Evolutionary conservation across 1,140 invertebrate genomes (phyloP).

Genomic region (Procambarus virginalis): DNA sequence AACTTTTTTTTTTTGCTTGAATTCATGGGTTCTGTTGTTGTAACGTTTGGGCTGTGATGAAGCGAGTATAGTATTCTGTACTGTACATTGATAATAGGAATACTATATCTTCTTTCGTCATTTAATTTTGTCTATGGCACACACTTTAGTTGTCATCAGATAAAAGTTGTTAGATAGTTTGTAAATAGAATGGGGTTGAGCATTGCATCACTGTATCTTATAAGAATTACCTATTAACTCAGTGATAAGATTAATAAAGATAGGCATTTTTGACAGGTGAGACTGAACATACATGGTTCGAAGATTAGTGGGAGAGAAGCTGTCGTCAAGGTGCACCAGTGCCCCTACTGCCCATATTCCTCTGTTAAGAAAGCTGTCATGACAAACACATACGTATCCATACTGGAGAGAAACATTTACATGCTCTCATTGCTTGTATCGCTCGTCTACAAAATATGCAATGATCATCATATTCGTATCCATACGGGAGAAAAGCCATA

Average conservation of each 20-base stretch:
- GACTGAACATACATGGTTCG: slow-evolving; percentile 29
- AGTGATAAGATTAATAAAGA: slow-evolving; percentile 24
- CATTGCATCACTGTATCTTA: neutral
- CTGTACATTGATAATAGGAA: too few relatives aligned
- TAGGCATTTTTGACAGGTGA: slow-evolving; percentile 54
- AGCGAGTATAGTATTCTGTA: too few relatives aligned
- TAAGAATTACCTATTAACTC: neutral
- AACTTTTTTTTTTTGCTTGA: too few relatives aligned
- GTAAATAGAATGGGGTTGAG: neutral
- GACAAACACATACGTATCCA: slow-evolving; percentile 52
- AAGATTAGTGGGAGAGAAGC: slow-evolving; percentile 48
- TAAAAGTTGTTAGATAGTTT: too few relatives aligned
- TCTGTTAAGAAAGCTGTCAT: slow-evolving; percentile 46
- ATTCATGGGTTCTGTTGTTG: too few relatives aligned
- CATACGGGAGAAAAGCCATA: slow-evolving; percentile 56
- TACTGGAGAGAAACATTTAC: slow-evolving; percentile 44
- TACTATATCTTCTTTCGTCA: too few relatives aligned
- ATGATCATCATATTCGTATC: slow-evolving; percentile 42
- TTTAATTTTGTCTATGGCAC: too few relatives aligned
- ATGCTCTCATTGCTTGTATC: slow-evolving; percentile 29
- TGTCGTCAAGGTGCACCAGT: slow-evolving; percentile 42
- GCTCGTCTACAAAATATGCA: slow-evolving; percentile 39
- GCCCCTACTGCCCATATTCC: slow-evolving; percentile 58
- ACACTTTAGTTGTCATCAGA: too few relatives aligned
- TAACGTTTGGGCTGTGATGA: too few relatives aligned